Conservation (phyloP, 2,888 invertebrate species). For the Copidosoma aretas region DNA sequence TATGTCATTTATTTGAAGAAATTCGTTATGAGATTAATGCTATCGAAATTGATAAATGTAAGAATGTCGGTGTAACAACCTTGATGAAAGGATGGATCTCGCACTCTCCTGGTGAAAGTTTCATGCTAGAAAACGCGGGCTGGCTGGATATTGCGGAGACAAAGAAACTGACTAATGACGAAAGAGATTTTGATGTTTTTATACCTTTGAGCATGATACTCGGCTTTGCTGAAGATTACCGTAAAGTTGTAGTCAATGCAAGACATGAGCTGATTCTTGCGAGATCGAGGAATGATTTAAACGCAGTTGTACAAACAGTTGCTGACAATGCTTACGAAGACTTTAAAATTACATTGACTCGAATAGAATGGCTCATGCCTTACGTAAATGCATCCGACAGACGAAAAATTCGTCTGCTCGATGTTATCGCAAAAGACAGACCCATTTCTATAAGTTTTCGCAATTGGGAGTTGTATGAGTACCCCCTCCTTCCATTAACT, state of each 20-base stretch:
- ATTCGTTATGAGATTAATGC: not conserved
- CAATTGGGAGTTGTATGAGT: conserved; percentile 58
- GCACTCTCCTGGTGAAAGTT: not conserved
- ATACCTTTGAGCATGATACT: conserved; percentile 53
- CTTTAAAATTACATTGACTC: conserved; percentile 45
- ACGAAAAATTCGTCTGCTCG: conserved; percentile 39
- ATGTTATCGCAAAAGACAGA: conserved; percentile 26
- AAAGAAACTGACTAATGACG: conserved; percentile 27
- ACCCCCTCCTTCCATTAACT: conserved; percentile 53
- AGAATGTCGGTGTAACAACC: not conserved
- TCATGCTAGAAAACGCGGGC: conserved; percentile 41
- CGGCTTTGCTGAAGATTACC: conserved; percentile 43
- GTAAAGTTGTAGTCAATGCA: conserved; percentile 16
- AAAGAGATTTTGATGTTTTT: conserved; percentile 49
- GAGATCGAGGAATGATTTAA: not conserved
- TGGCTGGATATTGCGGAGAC: conserved; percentile 40
- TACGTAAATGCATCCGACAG: conserved; percentile 37
- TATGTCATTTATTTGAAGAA: not conserved
- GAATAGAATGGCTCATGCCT: conserved; percentile 24
- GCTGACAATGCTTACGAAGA: conserved; percentile 35
- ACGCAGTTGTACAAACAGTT: not conserved
- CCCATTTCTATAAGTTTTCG: conserved; percentile 47
- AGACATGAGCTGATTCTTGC: conserved; percentile 39
- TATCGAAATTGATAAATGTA: not conserved
- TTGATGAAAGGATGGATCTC: not conserved